Evolutionary conservation across 2,888 invertebrate genomes (phyloP).

Genomic region (Lottia gigantea): DNA sequence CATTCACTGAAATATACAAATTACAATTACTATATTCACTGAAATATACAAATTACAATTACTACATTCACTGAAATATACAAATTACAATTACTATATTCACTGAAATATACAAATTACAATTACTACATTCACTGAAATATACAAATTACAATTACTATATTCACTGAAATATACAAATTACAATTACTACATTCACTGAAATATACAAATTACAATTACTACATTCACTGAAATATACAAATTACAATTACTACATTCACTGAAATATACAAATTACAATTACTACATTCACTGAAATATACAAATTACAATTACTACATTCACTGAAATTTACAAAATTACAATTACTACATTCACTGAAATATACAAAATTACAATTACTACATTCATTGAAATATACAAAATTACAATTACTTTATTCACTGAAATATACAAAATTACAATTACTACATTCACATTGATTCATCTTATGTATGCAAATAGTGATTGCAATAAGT

Average conservation of each 20-base stretch:
- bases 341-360: too few relatives aligned
- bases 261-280: too few relatives aligned
- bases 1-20: neutral
- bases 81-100: too few relatives aligned
- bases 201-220: neutral
- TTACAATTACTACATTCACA: neutral
- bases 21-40: neutral
- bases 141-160: too few relatives aligned
- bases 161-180: neutral
- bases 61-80: too few relatives aligned
- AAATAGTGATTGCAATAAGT: neutral
- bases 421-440: neutral
- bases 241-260: too few relatives aligned
- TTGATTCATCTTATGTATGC: too few relatives aligned
- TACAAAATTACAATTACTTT: neutral
- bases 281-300: too few relatives aligned
- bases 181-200: neutral
- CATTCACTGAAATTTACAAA: too few relatives aligned
- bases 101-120: neutral
- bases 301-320: too few relatives aligned
- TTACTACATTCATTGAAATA: constrained; percentile 37
- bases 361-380: constrained; percentile 32
- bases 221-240: neutral
- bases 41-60: neutral
- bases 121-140: too few relatives aligned